Percentiles rank a stretch among this genome's conserved stretches.
Conservation (phyloP, 2,888 invertebrate species). For the Ochropacha duplaris region DNA sequence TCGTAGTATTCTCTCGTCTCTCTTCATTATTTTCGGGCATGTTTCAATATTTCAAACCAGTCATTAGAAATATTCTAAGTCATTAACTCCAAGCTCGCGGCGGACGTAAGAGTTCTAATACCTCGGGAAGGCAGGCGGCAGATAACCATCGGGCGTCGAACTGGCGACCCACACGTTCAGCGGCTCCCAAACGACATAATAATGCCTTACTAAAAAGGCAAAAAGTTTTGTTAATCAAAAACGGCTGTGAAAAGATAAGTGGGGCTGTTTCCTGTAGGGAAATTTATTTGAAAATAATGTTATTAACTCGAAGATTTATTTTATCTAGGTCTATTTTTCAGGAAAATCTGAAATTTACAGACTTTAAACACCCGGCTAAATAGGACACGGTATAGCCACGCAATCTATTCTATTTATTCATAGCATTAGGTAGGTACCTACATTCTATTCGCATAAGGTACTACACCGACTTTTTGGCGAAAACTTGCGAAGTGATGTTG, state of each 20-base stretch:
- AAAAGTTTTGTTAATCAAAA: slow-evolving; percentile 2
- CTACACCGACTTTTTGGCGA: too few species aligned
- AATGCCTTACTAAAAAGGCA: slow-evolving; percentile 3
- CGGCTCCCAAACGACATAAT: slow-evolving; percentile 7
- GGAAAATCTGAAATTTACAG: too few species aligned
- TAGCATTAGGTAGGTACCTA: too few species aligned
- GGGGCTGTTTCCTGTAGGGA: background rate
- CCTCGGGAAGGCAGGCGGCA: slow-evolving; percentile 9
- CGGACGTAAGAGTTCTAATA: slow-evolving; percentile 1
- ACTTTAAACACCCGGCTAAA: too few species aligned
- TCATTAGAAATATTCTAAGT: slow-evolving; percentile 32
- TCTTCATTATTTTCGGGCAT: slow-evolving; percentile 9
- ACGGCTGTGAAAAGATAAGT: background rate
- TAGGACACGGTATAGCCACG: too few species aligned
- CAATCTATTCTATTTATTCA: too few species aligned
- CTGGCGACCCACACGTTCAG: slow-evolving; percentile 17
- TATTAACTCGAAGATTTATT: too few species aligned
- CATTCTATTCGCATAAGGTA: too few species aligned
- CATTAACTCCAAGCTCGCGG: slow-evolving; percentile 30
- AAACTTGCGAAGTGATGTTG: too few species aligned
- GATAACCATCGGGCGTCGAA: slow-evolving; percentile 21
- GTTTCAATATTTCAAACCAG: slow-evolving; percentile 11
- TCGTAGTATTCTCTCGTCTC: background rate
- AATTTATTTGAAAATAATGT: background rate
- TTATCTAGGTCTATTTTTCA: too few species aligned